These are phyloP conservation scores for Lethenteron reissneri DNA, from an alignment of 2,113 vertebrate species.

Conservation along the genomic window DNA sequence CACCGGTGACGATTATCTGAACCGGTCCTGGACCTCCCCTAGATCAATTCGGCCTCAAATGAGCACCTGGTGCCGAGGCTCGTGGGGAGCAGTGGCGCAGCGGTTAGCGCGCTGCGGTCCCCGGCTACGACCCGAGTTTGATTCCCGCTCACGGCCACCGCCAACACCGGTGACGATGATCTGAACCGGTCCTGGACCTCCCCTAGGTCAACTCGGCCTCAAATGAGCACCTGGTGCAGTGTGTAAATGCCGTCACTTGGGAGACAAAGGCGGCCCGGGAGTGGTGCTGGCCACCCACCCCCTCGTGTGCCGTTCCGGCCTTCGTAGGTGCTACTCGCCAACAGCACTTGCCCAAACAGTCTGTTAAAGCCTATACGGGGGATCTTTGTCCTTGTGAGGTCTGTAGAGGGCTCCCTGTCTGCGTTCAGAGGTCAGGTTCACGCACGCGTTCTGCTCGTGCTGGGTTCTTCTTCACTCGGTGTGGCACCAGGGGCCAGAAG, in stretches of 20 bases:
- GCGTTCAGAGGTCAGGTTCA: too few species aligned
- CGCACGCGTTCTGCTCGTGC: too few species aligned
- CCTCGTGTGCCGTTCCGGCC: too few species aligned
- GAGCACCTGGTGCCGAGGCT: conserved; percentile 4
- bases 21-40: conserved; percentile 66
- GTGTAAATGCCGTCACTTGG: not conserved
- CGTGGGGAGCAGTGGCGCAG: not conserved
- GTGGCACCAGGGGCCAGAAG: too few species aligned
- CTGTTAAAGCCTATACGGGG: too few species aligned
- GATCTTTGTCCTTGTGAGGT: too few species aligned
- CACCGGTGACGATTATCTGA: conserved; percentile 57
- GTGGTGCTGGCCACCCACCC: not conserved
- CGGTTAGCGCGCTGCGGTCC: not conserved
- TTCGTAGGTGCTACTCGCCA: too few species aligned
- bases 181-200: conserved; percentile 55
- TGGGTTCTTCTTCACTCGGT: too few species aligned
- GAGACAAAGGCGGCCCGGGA: not conserved
- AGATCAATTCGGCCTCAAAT: conserved; percentile 17
- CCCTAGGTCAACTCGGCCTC: conserved; percentile 21
- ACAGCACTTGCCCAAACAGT: too few species aligned
- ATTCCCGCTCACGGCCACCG: conserved; percentile 63
- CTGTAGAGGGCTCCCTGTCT: too few species aligned
- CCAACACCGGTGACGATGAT: conserved; percentile 68
- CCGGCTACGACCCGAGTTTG: not conserved
- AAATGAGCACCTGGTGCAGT: conserved; percentile 17